Base-by-base conservation (phyloP, 2,888 invertebrate species). In the Frankliniella intonsa region DNA sequence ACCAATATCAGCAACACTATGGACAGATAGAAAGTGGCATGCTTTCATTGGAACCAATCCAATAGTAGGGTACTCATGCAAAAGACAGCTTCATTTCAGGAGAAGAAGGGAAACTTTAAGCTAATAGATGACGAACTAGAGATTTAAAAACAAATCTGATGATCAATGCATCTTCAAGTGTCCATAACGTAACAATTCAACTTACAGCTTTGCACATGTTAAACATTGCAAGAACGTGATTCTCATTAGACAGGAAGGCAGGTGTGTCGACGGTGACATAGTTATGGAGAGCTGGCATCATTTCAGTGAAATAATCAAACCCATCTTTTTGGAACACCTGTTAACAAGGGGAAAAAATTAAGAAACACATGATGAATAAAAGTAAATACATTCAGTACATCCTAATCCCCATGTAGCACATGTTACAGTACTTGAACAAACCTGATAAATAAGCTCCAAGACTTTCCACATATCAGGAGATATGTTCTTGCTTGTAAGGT, bases 241-340 rank as follows among this genome's bases (percentile, higher is more conserved):
- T 94, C 86, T 96, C 95, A 87, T 97, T 94, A 0, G 96, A 94
- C 62, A 99, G 90, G 88, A 99, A 99, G 19, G 96, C 95, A 83
- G 94, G 93, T 0, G 97, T 97, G 87, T 99, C 99, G 3, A 98
- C 95, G 0, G 97, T 97, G 81, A 99, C 93, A 88, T 98, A 99
- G 89, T 99, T 98, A 89, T 99, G 98, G 51, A 99, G 90, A 10
- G 97, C 95, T 0, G 99, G 98, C 98, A 99, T 98, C 94, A 99
- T 97, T 86, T 99, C 99, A 83, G 94, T 93, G 88, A 99, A 99
- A 90, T 97, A 98, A 87, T 98, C 98, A 82, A 94, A 92, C 79
- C 97, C 97, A 87, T 98, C 97, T 86, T 96, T 96, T 89, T 97
- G 94, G 87, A 98, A 97, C 85, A 97, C 93, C 87, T 92, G 89